Evolutionary conservation across 2,888 invertebrate genomes (phyloP).

Genomic region (Flabesymbios commensalis): DNA sequence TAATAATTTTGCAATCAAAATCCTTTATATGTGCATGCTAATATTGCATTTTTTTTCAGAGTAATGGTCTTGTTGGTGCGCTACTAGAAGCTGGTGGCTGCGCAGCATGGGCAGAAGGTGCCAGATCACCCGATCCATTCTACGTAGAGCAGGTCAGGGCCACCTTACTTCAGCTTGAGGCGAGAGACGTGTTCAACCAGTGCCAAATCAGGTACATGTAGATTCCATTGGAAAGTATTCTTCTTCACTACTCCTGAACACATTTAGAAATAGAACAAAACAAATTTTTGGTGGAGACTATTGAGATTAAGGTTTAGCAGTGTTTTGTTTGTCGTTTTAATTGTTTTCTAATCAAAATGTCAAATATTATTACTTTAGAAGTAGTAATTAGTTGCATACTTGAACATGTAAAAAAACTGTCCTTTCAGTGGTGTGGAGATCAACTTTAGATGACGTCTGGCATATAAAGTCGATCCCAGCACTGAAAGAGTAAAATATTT

Average conservation of each 20-base stretch:
- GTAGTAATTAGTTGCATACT: no score
- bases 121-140: constrained; percentile 74
- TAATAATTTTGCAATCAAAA: no score
- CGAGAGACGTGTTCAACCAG: constrained; percentile 35
- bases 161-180: constrained; percentile 67
- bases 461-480: no score
- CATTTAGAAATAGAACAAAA: not conserved
- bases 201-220: constrained; percentile 27
- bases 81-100: constrained; percentile 57
- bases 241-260: not conserved
- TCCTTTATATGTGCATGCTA: not conserved
- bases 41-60: constrained; percentile 39
- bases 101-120: constrained; percentile 41
- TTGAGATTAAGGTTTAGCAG: no score
- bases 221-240: not conserved
- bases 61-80: constrained; percentile 51
- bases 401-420: no score
- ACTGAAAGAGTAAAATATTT: no score
- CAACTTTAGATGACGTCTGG: no score
- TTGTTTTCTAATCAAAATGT: no score
- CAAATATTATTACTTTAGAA: no score
- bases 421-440: no score
- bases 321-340: no score
- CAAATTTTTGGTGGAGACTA: not conserved
- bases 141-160: constrained; percentile 90